Evolutionary conservation across 2,888 invertebrate species (phyloP).

Genomic region (Stenodera caucasica): DNA sequence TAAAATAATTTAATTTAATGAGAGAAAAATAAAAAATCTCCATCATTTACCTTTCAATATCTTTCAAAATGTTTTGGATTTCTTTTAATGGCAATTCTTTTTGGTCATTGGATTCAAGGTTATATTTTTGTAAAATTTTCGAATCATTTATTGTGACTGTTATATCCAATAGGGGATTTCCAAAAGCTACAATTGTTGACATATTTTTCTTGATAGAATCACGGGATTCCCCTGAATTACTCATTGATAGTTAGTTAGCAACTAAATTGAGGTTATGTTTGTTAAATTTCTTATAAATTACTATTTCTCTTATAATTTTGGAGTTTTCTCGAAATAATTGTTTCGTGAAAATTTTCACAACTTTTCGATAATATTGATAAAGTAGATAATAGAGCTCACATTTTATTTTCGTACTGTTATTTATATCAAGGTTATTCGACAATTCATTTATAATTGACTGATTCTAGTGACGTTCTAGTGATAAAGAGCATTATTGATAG

Average conservation of each 20-base stretch:
- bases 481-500: not conserved
- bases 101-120: conserved; percentile 51
- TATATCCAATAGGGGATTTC: conserved; percentile 56
- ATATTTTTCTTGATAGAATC: conserved; percentile 34
- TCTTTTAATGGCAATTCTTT: conserved; percentile 47
- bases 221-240: conserved; percentile 15
- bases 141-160: conserved; percentile 45
- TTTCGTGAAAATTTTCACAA: not conserved
- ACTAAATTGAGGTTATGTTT: conserved; percentile 7
- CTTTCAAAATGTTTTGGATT: conserved; percentile 43
- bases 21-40: conserved; percentile 4
- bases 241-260: not conserved
- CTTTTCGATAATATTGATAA: not conserved
- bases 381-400: not conserved
- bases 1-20: conserved; percentile 30
- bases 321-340: not conserved
- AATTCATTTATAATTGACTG: not conserved
- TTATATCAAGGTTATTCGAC: not conserved
- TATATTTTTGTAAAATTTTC: conserved; percentile 49
- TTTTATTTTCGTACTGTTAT: not conserved
- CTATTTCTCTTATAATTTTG: not conserved
- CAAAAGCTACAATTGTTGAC: conserved; percentile 50
- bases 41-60: conserved; percentile 40
- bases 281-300: not conserved
- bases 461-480: not conserved